phyloP scores from a whole-genome alignment of 1,140 invertebrate species.

The Zaprionus ghesquierei region DNA sequence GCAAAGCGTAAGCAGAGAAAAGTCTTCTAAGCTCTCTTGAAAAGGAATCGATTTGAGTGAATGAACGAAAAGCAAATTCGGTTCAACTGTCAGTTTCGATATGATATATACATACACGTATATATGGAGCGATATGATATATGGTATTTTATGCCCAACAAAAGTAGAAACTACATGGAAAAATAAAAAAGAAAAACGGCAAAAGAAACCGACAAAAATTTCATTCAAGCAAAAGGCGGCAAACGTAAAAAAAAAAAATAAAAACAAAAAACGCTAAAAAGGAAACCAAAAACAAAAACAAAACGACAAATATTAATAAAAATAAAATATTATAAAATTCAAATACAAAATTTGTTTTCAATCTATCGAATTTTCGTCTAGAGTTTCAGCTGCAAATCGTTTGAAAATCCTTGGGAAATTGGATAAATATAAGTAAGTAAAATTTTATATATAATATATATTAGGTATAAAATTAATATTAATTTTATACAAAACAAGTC shows the following conservation, averaged over 20 bases:
- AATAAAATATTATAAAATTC: slow-evolving; percentile 72
- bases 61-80: background rate
- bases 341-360: slow-evolving; percentile 23
- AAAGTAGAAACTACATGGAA: slow-evolving; percentile 36
- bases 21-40: slow-evolving; percentile 13
- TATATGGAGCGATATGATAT: slow-evolving; percentile 2
- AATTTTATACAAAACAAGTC: too few species aligned
- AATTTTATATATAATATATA: too few species aligned
- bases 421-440: too few species aligned
- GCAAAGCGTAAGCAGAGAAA: slow-evolving; percentile 28
- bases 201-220: slow-evolving; percentile 41
- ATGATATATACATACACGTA: background rate
- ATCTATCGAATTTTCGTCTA: slow-evolving; percentile 21
- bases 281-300: slow-evolving; percentile 26
- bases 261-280: slow-evolving; percentile 29
- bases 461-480: too few species aligned
- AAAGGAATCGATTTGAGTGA: background rate
- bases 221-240: slow-evolving; percentile 39
- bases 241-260: slow-evolving; percentile 36
- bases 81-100: background rate
- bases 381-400: background rate
- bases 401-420: background rate
- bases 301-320: slow-evolving; percentile 66
- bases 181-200: slow-evolving; percentile 59
- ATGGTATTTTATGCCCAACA: slow-evolving; percentile 59